These are phyloP conservation scores for Kryphioiulus occultus DNA, from an alignment of 2,888 invertebrate genomes.

Conservation along the genomic window DNA sequence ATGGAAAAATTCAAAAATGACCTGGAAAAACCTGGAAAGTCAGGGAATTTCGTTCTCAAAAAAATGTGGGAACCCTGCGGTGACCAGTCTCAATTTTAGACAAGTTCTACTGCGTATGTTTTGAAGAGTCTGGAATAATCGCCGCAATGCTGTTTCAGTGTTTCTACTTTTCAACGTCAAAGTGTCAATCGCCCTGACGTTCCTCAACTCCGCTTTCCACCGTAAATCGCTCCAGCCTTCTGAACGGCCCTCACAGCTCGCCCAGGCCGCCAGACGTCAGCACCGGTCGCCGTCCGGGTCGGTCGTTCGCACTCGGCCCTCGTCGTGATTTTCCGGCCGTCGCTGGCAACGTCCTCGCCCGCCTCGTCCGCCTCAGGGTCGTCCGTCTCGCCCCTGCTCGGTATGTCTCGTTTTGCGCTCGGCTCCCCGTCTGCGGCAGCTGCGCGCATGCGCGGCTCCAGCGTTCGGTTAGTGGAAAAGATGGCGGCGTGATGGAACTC, in stretches of 20 bases:
- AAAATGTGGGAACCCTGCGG: too few species aligned
- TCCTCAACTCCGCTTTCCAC: too few species aligned
- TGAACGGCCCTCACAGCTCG: background rate
- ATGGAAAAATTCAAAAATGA: too few species aligned
- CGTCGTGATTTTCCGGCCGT: background rate
- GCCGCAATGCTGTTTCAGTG: too few species aligned
- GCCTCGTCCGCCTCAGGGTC: slow-evolving; percentile 33
- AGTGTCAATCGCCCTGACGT: too few species aligned
- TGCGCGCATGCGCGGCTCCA: background rate
- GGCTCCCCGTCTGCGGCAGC: background rate
- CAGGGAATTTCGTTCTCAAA: too few species aligned
- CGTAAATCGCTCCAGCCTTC: too few species aligned
- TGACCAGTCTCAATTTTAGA: too few species aligned
- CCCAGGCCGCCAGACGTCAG: background rate
- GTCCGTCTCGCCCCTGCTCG: slow-evolving; percentile 22
- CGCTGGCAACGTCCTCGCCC: slow-evolving; percentile 27
- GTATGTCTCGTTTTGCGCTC: slow-evolving; percentile 39
- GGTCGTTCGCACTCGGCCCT: background rate
- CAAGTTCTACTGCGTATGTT: too few species aligned
- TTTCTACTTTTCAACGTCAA: too few species aligned
- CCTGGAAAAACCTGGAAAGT: too few species aligned
- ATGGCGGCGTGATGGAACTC: slow-evolving; percentile 40
- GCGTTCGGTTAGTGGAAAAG: slow-evolving; percentile 35
- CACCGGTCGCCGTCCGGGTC: background rate
- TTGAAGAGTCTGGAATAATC: too few species aligned